Evolutionary conservation across 2,888 invertebrate species (phyloP).

Genomic region (Gibbula magus): DNA sequence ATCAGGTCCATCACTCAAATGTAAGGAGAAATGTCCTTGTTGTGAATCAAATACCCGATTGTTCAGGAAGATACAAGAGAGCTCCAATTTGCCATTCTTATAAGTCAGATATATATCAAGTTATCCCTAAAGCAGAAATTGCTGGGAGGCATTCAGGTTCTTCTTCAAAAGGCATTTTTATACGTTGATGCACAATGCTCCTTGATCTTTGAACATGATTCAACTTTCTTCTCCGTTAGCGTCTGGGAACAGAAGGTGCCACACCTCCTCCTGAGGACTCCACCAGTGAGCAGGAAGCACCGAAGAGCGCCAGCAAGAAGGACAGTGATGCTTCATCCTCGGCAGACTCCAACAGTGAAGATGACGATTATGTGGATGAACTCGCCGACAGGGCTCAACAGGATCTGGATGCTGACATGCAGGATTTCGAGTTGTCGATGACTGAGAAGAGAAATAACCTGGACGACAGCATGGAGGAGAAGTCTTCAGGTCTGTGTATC

Average conservation of each 20-base stretch:
- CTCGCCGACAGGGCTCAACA: slow-evolving; percentile 13
- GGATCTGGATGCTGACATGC: slow-evolving; percentile 41
- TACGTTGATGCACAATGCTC: too few relatives aligned
- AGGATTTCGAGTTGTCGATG: slow-evolving; percentile 71
- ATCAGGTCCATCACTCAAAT: too few relatives aligned
- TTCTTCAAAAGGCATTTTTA: too few relatives aligned
- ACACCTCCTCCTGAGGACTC: not conserved
- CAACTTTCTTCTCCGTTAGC: not conserved
- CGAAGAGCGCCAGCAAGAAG: not conserved
- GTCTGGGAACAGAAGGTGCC: not conserved
- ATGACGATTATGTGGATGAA: slow-evolving; percentile 23
- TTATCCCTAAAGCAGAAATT: too few relatives aligned
- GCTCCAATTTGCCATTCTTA: too few relatives aligned
- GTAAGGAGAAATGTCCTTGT: too few relatives aligned
- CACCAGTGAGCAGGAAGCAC: not conserved
- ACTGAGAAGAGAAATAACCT: slow-evolving; percentile 60
- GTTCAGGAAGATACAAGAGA: too few relatives aligned
- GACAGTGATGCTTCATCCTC: slow-evolving; percentile 14
- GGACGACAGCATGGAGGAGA: not conserved
- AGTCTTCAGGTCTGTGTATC: not conserved
- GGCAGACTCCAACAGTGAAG: not conserved
- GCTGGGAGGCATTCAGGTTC: too few relatives aligned
- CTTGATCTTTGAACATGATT: too few relatives aligned
- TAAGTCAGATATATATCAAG: too few relatives aligned
- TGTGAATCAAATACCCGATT: too few relatives aligned